A percentile compares a stretch with the other conserved stretches of the same genome.
Evolutionary conservation across 2,797 vertebrate genomes (phyloP).

Genomic region (Spea hammondii): DNA sequence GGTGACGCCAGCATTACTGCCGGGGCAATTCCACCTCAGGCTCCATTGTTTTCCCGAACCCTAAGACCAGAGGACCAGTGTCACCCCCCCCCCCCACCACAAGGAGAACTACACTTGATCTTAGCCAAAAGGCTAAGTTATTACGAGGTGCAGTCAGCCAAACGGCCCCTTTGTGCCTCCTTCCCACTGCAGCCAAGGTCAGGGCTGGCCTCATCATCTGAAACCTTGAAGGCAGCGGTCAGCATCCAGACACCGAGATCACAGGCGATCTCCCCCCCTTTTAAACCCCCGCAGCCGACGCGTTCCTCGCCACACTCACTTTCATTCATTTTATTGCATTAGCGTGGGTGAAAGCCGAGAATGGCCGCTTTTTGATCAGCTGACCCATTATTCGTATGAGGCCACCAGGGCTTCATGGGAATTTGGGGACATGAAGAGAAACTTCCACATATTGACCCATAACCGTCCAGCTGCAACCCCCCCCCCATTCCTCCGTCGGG

Average conservation of each 20-base stretch:
- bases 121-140: no score
- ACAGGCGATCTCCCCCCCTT: not conserved
- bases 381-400: slow-evolving; percentile 63
- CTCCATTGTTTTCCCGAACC: no score
- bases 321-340: slow-evolving; percentile 83
- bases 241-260: not conserved
- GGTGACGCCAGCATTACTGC: no score
- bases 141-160: slow-evolving; percentile 1
- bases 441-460: slow-evolving; percentile 63
- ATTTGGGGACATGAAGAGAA: slow-evolving; percentile 62
- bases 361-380: slow-evolving; percentile 73
- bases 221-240: no score
- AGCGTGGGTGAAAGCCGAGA: slow-evolving; percentile 73
- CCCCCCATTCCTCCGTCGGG: slow-evolving; percentile 55
- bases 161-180: not conserved
- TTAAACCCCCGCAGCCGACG: not conserved
- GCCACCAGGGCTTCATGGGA: slow-evolving; percentile 59
- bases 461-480: slow-evolving; percentile 65
- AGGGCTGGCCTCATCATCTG: no score
- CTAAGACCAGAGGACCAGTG: no score
- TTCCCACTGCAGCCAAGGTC: no score
- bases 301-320: slow-evolving; percentile 70
- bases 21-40: no score
- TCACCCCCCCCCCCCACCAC: no score
- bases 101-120: no score